A percentile compares a stretch with the other conserved stretches of the same genome.
Evolutionary conservation across 2,113 vertebrate genomes (phyloP).

Genomic region (Nannobrachium achirus): DNA sequence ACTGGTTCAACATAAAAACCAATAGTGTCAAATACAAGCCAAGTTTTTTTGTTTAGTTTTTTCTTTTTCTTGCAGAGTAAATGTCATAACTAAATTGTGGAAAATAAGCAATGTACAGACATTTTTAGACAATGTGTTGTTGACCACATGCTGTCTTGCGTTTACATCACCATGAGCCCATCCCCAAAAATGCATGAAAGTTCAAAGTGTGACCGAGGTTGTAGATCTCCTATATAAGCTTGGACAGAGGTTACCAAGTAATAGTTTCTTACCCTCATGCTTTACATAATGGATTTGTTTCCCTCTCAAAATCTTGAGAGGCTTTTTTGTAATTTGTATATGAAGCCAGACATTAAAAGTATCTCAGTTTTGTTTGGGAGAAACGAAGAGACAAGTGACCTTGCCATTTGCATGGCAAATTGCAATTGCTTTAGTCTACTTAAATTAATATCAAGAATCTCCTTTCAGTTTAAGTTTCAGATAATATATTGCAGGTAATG

Average conservation of each 20-base stretch:
- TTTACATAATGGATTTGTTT: conserved; percentile 77
- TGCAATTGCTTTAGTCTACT: conserved; percentile 40
- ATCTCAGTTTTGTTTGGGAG: conserved; percentile 61
- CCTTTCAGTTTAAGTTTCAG: conserved; percentile 9
- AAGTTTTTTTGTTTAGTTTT: too few relatives aligned
- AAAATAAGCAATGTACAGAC: too few relatives aligned
- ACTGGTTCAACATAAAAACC: too few relatives aligned
- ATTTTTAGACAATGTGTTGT: too few relatives aligned
- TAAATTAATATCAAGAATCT: conserved; percentile 49
- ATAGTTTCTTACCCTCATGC: conserved; percentile 33
- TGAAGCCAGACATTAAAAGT: conserved; percentile 60
- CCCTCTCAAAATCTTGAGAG: conserved; percentile 63
- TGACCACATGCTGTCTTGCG: too few relatives aligned
- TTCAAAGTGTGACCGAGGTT: neutral
- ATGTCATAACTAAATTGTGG: too few relatives aligned
- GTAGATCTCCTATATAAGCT: neutral
- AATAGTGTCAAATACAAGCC: too few relatives aligned
- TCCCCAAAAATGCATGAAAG: neutral
- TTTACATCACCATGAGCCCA: too few relatives aligned
- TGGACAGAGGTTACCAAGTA: conserved; percentile 1
- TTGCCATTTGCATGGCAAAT: conserved; percentile 75
- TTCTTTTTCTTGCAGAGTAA: too few relatives aligned
- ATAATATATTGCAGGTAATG: neutral
- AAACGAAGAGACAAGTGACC: conserved; percentile 32
- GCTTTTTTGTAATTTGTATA: conserved; percentile 54